Evolutionary conservation across 2,113 vertebrate species (phyloP), one percentile per base, ranked within the genome.

Genomic region (Podarcis muralis): DNA sequence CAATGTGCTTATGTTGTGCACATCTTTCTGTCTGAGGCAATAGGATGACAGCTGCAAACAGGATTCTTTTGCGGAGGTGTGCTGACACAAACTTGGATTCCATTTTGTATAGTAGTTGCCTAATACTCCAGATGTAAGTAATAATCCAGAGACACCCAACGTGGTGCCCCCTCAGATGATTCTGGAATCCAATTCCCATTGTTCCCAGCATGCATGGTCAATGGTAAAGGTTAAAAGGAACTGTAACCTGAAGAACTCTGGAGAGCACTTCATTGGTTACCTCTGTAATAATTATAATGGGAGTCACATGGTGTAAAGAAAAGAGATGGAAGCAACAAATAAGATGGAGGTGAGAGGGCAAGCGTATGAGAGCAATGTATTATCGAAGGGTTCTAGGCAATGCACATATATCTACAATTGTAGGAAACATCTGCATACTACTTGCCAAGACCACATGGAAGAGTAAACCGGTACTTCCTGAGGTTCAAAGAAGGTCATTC

Each of bases 341-440:
- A 0, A 82, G 20, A 82, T 3, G 6, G 43, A 65, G 85, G 88
- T 4, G 48, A 37, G 5, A 77, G 43, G 5, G 0, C 0, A 62
- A 11, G 83, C 87, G 86, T 79, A 32, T 40, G 87, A 43, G 6
- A 93, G 85, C 74, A 12, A 68, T 82, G 85, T 84, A 12, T 90
- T 83, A 84, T 86, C 81, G 8, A 2, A 85, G 1, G 3, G 89
- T 77, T 83, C 48, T 16, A 37, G 2, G 22, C 1, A 37, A 35
- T 27, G 48, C 11, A 40, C 57, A 27, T 25, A 9, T 16, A 65
- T n/a, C 48, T n/a, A 27, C 13, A 66, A 71, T 71, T 83, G 69
- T 32, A 68, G 81, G 18, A 13, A 27, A 81, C 22, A 81, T 80
- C 16, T 82, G 35, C 30, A 25, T 40, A 43, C 25, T 43, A 69